Evolutionary conservation across 2,888 invertebrate genomes (phyloP).

Genomic region (Hyposoter dolosus): DNA sequence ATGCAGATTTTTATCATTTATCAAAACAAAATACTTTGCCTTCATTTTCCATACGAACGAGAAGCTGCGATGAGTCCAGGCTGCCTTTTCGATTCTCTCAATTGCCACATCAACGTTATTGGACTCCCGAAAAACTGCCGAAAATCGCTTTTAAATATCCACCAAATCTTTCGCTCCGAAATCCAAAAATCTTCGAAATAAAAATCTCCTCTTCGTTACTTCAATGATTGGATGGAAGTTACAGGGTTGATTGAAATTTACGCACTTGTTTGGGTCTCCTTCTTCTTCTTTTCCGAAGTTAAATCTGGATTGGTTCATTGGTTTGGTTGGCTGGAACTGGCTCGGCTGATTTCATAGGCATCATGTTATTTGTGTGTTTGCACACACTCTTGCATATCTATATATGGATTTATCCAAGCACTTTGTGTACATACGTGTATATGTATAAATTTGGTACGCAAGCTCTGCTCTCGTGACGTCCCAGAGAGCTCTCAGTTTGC

Average conservation of each 20-base stretch:
- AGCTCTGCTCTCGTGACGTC: conserved; percentile 35
- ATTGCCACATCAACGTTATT: background rate
- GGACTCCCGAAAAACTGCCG: background rate
- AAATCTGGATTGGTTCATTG: conserved; percentile 64
- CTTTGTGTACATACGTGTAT: background rate
- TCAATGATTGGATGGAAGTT: background rate
- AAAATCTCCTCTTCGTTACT: background rate
- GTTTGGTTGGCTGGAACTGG: conserved; percentile 67
- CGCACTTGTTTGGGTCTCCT: conserved; percentile 25
- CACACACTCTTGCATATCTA: background rate
- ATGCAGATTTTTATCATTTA: too few species aligned
- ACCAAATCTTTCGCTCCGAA: background rate
- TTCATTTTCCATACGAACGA: too few species aligned
- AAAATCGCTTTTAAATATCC: background rate
- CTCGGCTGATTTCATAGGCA: conserved; percentile 63
- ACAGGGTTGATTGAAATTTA: background rate
- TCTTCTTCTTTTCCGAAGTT: conserved; percentile 46
- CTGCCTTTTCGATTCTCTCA: background rate
- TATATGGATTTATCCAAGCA: background rate
- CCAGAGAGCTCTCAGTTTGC: conserved; percentile 49
- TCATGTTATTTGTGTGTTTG: conserved; percentile 40
- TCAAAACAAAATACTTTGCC: too few species aligned
- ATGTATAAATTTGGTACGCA: conserved; percentile 13
- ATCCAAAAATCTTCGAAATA: background rate
- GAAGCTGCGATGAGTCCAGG: too few species aligned